phyloP scores from a whole-genome alignment of 2,113 vertebrate species.

The Mustela nigripes region DNA sequence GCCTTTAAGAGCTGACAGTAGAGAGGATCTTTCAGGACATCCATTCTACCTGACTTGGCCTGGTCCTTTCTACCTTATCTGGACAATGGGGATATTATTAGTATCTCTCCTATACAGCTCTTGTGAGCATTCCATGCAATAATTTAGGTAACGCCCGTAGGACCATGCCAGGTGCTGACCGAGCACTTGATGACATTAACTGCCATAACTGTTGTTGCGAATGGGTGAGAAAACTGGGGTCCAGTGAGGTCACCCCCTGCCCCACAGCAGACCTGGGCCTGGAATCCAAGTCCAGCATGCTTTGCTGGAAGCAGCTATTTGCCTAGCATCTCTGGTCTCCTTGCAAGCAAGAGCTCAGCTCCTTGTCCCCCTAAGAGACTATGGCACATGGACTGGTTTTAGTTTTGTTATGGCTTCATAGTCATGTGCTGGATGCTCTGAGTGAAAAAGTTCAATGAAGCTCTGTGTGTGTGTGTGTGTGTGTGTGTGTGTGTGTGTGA shows the following conservation, averaged over 20 bases:
- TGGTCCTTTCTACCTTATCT: not conserved
- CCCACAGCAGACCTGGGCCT: not conserved
- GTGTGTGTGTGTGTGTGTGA: not conserved
- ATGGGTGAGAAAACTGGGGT: not conserved
- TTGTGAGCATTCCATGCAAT: not conserved
- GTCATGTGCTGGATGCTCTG: not conserved
- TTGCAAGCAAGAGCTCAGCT: not conserved
- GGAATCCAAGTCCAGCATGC: not conserved
- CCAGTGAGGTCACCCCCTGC: not conserved
- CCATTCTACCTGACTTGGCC: not conserved
- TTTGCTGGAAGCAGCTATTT: not conserved
- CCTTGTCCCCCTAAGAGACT: not conserved
- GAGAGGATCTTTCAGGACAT: not conserved
- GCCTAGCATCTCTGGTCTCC: not conserved
- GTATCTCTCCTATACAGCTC: not conserved
- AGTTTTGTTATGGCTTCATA: slow-evolving; percentile 39
- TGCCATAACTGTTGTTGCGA: not conserved
- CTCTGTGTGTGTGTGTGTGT: not conserved
- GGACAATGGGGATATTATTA: not conserved
- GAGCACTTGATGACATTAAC: not conserved
- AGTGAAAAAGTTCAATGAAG: slow-evolving; percentile 46
- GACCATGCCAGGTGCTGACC: not conserved
- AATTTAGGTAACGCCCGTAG: not conserved
- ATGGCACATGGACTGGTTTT: not conserved
- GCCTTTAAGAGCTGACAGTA: not conserved